phyloP scores from a whole-genome alignment of 2,113 vertebrate species.

The Pollimyrus isidori region DNA sequence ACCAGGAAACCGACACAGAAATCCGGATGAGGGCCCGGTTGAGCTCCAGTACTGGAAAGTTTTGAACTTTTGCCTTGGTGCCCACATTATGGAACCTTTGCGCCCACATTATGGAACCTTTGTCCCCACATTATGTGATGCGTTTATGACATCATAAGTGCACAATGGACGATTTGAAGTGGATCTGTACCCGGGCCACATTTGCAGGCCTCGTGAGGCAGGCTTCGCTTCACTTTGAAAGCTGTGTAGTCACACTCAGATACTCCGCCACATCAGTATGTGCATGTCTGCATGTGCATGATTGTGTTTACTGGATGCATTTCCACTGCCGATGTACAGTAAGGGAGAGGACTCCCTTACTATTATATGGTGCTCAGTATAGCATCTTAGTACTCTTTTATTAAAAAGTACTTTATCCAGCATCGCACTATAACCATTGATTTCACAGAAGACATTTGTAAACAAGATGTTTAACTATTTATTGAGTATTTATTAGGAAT shows the following conservation, averaged over 20 bases:
- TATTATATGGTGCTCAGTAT: no score
- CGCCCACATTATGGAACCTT: no score
- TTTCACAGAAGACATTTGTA: no score
- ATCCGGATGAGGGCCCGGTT: neutral
- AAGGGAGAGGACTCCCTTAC: no score
- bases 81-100: neutral
- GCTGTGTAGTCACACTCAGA: neutral
- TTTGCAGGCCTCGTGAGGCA: neutral
- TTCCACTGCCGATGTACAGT: neutral
- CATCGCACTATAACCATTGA: no score
- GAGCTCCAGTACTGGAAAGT: neutral
- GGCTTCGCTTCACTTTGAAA: neutral
- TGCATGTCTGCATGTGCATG: neutral
- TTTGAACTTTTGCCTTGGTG: neutral
- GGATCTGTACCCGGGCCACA: neutral
- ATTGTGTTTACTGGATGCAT: neutral
- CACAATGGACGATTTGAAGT: conserved; percentile 13
- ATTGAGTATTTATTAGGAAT: no score
- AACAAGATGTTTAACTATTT: no score
- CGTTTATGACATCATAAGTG: neutral
- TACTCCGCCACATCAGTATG: neutral
- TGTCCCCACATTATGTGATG: neutral
- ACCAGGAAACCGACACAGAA: neutral
- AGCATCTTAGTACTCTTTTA: no score
- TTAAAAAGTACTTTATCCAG: no score